phyloP scores from a whole-genome alignment of 1,140 invertebrate species.

The Drosophila setifemur region DNA sequence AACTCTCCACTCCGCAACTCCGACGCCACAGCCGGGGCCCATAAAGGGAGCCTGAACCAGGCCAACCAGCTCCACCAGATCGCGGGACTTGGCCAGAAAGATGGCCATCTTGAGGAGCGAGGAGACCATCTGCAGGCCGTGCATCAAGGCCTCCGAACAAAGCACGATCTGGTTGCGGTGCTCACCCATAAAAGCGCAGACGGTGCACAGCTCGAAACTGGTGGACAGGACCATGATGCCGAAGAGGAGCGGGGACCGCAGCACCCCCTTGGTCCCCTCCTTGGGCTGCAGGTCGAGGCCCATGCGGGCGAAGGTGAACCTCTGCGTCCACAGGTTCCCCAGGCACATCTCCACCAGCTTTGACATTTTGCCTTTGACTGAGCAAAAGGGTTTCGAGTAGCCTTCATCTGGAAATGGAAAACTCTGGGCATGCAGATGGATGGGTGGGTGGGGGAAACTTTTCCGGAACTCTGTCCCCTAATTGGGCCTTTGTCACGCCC shows the following conservation, averaged over 20 bases:
- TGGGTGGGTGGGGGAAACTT: background rate
- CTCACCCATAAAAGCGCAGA: constrained; percentile 49
- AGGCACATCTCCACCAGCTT: constrained; percentile 46
- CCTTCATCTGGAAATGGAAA: background rate
- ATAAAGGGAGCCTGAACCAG: constrained; percentile 18
- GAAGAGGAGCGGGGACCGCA: constrained; percentile 27
- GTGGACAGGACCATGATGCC: constrained; percentile 45
- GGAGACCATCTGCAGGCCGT: constrained; percentile 55
- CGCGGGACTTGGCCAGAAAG: constrained; percentile 34
- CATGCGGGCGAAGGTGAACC: constrained; percentile 50
- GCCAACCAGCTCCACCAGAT: constrained; percentile 24
- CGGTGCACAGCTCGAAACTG: constrained; percentile 54
- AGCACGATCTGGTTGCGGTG: constrained; percentile 48
- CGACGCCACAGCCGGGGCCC: background rate
- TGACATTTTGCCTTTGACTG: constrained; percentile 42
- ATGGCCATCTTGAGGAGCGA: constrained; percentile 56
- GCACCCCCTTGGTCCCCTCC: background rate
- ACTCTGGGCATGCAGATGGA: background rate
- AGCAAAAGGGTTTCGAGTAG: background rate
- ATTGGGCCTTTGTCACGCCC: constrained; percentile 44
- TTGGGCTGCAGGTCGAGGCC: constrained; percentile 30
- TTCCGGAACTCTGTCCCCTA: constrained; percentile 4
- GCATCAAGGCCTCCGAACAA: constrained; percentile 58
- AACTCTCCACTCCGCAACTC: background rate
- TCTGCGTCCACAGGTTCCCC: constrained; percentile 48